These are phyloP conservation scores for Babylonia areolata DNA, from an alignment of 1,140 invertebrate genomes.

Conservation along the genomic window DNA sequence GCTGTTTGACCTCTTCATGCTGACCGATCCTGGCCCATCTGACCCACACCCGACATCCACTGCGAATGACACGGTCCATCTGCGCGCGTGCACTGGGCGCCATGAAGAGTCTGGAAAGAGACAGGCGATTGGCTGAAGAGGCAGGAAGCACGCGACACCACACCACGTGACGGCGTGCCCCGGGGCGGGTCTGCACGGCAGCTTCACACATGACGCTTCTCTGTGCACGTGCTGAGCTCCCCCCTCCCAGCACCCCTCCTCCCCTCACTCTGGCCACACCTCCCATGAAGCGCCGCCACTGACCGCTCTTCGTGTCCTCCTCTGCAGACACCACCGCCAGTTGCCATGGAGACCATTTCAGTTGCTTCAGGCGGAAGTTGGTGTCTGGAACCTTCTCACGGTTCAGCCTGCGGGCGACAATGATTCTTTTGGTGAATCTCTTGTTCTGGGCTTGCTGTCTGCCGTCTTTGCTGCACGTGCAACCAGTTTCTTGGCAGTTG, in stretches of 20 bases:
- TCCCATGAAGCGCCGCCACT: constrained; percentile 25
- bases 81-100: not conserved
- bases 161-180: constrained; percentile 29
- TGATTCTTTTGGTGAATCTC: not conserved
- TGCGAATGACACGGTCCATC: not conserved
- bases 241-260: constrained; percentile 21
- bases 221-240: not conserved
- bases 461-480: not conserved
- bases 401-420: constrained; percentile 41
- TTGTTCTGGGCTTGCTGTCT: not conserved
- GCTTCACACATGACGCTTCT: constrained; percentile 45
- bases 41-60: too few relatives aligned
- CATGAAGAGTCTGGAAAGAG: not conserved
- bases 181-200: constrained; percentile 32
- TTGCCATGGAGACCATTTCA: constrained; percentile 34
- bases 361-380: constrained; percentile 47
- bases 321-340: constrained; percentile 17
- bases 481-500: constrained; percentile 8
- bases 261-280: not conserved
- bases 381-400: constrained; percentile 49
- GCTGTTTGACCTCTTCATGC: not conserved
- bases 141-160: constrained; percentile 23
- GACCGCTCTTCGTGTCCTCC: not conserved
- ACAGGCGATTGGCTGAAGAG: not conserved
- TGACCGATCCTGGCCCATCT: not conserved